Percentiles rank a stretch among this genome's conserved stretches.
Evolutionary conservation across 2,888 invertebrate species (phyloP).

Genomic region (Thyatira batis): DNA sequence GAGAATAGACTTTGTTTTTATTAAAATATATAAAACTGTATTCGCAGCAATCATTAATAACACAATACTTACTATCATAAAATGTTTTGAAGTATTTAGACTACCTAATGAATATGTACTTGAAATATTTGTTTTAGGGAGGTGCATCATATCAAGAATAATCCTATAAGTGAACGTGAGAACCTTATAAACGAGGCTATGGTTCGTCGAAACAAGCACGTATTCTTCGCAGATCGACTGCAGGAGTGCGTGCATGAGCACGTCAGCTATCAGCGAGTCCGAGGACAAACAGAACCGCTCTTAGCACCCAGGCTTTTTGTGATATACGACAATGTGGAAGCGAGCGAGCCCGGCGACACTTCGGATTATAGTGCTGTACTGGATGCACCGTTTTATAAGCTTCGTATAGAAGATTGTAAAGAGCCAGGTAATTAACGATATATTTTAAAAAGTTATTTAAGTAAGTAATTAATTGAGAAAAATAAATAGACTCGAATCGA

Average conservation of each 20-base stretch:
- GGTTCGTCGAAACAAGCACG: constrained; percentile 83
- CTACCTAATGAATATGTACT: too few relatives aligned
- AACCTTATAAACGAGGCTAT: constrained; percentile 76
- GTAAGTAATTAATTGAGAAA: too few relatives aligned
- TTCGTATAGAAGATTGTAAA: constrained; percentile 81
- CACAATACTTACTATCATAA: too few relatives aligned
- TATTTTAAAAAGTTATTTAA: not conserved
- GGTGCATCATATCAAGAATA: constrained; percentile 73
- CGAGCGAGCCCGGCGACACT: constrained; percentile 84
- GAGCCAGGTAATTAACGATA: constrained; percentile 61
- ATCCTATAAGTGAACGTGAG: constrained; percentile 73
- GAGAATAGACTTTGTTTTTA: too few relatives aligned
- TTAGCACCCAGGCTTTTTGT: constrained; percentile 85
- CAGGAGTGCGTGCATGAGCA: constrained; percentile 85
- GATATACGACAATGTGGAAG: constrained; percentile 88
- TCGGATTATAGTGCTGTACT: constrained; percentile 82
- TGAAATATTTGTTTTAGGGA: constrained; percentile 76
- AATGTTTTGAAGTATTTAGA: too few relatives aligned
- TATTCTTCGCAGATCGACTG: constrained; percentile 86
- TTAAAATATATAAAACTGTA: too few relatives aligned
- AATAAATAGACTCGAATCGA: too few relatives aligned
- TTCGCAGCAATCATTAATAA: too few relatives aligned
- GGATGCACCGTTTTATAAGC: constrained; percentile 84
- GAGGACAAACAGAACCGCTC: constrained; percentile 77
- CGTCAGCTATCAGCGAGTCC: constrained; percentile 75